phyloP scores from a whole-genome alignment of 2,113 vertebrate genomes.

The Thunnus thynnus region DNA sequence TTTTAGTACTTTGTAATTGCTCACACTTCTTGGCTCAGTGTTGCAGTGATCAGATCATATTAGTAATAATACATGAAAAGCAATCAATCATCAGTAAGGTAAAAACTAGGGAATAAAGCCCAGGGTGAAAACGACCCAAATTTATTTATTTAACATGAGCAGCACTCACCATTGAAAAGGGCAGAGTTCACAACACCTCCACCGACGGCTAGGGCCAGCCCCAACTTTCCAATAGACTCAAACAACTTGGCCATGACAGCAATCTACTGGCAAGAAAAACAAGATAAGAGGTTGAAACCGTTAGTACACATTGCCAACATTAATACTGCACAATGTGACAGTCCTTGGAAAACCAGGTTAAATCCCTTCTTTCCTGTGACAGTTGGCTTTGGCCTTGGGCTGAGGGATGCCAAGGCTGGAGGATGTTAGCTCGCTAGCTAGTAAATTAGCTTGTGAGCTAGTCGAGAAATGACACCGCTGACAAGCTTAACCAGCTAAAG shows the following conservation, averaged over 20 bases:
- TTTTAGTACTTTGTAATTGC: background rate
- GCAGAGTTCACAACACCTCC: constrained; percentile 96
- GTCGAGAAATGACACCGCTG: background rate
- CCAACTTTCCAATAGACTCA: constrained; percentile 94
- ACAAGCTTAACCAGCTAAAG: background rate
- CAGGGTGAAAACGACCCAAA: background rate
- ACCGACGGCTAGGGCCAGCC: constrained; percentile 91
- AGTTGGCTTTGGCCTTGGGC: constrained; percentile 52
- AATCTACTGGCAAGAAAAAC: constrained; percentile 22
- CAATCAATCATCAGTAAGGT: background rate
- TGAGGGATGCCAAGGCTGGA: constrained; percentile 43
- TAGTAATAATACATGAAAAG: too few species aligned
- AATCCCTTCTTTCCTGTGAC: background rate
- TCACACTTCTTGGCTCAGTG: background rate
- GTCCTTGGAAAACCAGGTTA: background rate
- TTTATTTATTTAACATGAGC: background rate
- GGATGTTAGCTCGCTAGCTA: constrained; percentile 41
- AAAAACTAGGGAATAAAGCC: too few species aligned
- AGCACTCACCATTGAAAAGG: constrained; percentile 92
- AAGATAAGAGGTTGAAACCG: background rate
- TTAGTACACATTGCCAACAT: background rate
- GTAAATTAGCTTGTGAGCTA: constrained; percentile 14
- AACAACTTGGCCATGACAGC: constrained; percentile 90
- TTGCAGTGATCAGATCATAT: background rate
- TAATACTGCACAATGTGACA: background rate